phyloP scores from a whole-genome alignment of 2,113 vertebrate genomes.

The Ameiurus melas region DNA sequence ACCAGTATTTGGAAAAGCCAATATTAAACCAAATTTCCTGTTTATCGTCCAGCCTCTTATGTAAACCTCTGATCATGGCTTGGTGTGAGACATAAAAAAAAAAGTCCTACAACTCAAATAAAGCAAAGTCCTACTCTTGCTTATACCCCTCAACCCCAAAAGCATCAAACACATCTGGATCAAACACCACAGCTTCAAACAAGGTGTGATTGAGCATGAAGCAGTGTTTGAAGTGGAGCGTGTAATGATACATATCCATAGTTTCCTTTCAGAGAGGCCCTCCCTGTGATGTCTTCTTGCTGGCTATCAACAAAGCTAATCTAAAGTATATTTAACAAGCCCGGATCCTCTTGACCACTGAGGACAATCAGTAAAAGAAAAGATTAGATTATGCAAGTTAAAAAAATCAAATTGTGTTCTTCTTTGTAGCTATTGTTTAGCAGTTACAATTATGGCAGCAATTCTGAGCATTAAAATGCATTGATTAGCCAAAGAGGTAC shows the following conservation, averaged over 20 bases:
- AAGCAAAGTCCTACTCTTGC: slow-evolving; percentile 43
- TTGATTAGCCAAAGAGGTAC: neutral
- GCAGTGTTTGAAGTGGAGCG: slow-evolving; percentile 69
- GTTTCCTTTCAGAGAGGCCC: slow-evolving; percentile 37
- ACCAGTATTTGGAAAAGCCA: neutral
- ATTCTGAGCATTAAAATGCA: neutral
- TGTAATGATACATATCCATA: slow-evolving; percentile 63
- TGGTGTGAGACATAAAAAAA: slow-evolving; percentile 44
- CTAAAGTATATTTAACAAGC: slow-evolving; percentile 29
- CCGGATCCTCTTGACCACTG: neutral
- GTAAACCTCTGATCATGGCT: neutral
- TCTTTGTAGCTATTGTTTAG: slow-evolving; percentile 1
- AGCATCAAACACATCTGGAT: slow-evolving; percentile 68
- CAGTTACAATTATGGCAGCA: neutral
- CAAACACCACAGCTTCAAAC: slow-evolving; percentile 78
- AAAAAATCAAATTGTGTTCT: neutral
- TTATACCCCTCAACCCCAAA: slow-evolving; percentile 34
- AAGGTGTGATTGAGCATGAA: slow-evolving; percentile 71
- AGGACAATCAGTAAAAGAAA: neutral
- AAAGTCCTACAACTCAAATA: slow-evolving; percentile 39
- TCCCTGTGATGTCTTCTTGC: slow-evolving; percentile 41
- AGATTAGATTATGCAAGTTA: slow-evolving; percentile 15
- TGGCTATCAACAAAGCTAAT: slow-evolving; percentile 37
- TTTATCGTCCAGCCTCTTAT: neutral
- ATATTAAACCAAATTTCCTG: neutral